Base-by-base conservation (phyloP, 2,113 vertebrate species). In the Cheirogaleus medius region DNA sequence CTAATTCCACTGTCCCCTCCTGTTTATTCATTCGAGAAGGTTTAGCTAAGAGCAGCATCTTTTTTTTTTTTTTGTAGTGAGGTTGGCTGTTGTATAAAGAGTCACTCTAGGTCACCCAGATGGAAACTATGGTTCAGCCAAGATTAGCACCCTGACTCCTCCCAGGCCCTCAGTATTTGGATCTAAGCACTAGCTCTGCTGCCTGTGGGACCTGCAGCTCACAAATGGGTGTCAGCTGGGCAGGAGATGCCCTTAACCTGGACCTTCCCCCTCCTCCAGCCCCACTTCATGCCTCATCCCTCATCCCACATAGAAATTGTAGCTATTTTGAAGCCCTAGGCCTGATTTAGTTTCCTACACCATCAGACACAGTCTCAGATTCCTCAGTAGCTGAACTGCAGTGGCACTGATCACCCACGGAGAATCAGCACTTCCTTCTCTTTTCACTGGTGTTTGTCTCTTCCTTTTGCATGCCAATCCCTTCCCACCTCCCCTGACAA, bases 101-200 rank as follows among this genome's bases (percentile, higher is more conserved):
- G 91, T 96, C 94, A 92, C 27, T 25, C 23, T 85, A 66, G 82
- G 71, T 94, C 69, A 89, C 88, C 52, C 85, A 64, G 88, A 85
- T 89, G 80, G 83, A 94, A 95, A 95, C 12, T 8, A 5, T 84
- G 80, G 63, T 66, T 94, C 78, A 68, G 74, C 47, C 77, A 68
- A 58, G 80, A 63, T 82, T 34, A 89, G 21, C 56, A 15, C 68
- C 34, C 27, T 76, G 18, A 11, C 42, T 60, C 32, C 20, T 81
- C 71, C 74, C 39, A 49, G 47, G 20, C 34, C 3, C 34, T 68
- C 17, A 0, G 9, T 29, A 14, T 42, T 77, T 63, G 56, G 60
- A 42, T 63, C 44, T 42, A 21, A 73, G 49, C 56, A 32, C 42
- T 34, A 37, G 42, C 32, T 58, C n/a, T 15, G 13, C 34, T 87